Conservation (phyloP, 1,140 invertebrate species). For the Lepidurus arcticus region DNA sequence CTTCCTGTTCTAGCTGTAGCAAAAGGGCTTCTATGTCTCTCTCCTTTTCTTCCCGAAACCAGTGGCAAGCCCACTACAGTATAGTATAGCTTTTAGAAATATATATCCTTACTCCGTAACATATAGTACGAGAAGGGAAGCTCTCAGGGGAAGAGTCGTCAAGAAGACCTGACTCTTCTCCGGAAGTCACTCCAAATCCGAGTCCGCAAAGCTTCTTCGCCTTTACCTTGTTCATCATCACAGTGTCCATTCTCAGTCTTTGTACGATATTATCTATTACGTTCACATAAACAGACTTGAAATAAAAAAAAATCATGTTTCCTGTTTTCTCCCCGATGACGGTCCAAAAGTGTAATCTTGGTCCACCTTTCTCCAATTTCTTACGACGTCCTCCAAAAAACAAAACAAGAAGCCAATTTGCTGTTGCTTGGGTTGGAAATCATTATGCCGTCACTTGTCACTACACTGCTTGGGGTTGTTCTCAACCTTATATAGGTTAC, state of each 20-base stretch:
- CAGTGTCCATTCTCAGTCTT: neutral
- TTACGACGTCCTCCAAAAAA: neutral
- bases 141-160: constrained; percentile 4
- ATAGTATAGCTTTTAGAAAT: neutral
- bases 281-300: neutral
- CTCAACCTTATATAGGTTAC: no score
- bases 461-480: no score
- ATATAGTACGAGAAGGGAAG: neutral
- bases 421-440: neutral
- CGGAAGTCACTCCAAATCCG: neutral
- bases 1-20: constrained; percentile 5
- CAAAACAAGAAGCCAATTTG: neutral
- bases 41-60: constrained; percentile 5
- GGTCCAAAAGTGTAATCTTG: neutral
- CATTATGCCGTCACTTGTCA: neutral
- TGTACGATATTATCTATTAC: neutral
- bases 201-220: neutral
- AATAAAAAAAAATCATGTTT: neutral
- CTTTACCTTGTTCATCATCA: neutral
- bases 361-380: neutral
- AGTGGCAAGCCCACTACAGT: neutral
- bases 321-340: neutral
- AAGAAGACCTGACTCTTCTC: neutral
- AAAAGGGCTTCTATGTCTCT: neutral
- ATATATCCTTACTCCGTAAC: neutral